Evolutionary conservation across 1,140 invertebrate species (phyloP), one percentile per base, ranked within the genome.

Genomic region (Drosophila insularis): DNA sequence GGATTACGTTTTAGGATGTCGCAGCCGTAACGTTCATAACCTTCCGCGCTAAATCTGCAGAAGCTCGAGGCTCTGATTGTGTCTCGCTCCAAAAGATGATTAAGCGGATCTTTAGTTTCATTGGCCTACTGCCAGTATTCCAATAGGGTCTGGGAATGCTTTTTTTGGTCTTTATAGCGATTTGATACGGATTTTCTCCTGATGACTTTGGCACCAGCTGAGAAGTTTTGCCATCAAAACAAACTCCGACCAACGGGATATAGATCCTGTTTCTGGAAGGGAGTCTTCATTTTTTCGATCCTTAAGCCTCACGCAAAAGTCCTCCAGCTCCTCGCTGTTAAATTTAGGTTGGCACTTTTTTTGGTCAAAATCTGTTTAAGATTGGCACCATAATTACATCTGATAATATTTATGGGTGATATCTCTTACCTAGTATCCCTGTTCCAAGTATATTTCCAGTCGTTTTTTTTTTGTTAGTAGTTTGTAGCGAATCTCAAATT

Each of bases 31-130:
- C 98, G 98, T n/a, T 85, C 90, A 92, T 96, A 95, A 37, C 97
- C 98, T 93, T 99, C 97, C 73, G 94, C 94, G 39, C 94, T 94
- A 99, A 93, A 93, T 99, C 98, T 1, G 98, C 94, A 94, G 99
- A 99, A 13, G 93, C 94, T 43, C 90, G 90, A 23, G 91, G 91
- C 59, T 92, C 91, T 0, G 73, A 53, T 65, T 74, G 65, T 1
- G 76, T 78, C 11, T 93, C 40, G 55, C 94, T 92, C 97, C 97
- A 98, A 0, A 97, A 76, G 39, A 97, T 93, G 31, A 99, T 92
- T 99, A 40, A 95, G 89, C 11, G 98, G 97, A 93, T 99, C 97
- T 39, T 98, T 99, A 74, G 94, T 96, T 93, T 99, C 97, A 17
- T 90, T 99, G 75, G 94, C 95, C 92, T 98, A 97, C 39, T 78